Conservation (phyloP, 2,797 vertebrate species). For the Rhabdomys pumilio region DNA sequence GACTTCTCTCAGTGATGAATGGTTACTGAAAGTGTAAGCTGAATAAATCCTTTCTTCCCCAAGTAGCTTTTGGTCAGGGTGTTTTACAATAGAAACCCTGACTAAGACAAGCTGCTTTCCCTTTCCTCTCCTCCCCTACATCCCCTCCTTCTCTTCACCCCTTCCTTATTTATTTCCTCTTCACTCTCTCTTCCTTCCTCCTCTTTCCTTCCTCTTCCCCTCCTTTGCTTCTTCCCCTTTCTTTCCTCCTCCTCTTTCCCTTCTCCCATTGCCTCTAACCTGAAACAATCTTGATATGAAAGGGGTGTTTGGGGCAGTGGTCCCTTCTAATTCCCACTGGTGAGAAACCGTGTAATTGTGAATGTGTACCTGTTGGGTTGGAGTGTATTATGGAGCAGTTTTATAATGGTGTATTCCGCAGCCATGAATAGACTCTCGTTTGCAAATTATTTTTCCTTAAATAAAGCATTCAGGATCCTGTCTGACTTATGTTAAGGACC, state of each 20-base stretch:
- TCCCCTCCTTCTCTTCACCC: not conserved
- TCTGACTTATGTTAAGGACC: not conserved
- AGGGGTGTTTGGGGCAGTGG: not conserved
- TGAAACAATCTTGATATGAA: not conserved
- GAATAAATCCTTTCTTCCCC: not conserved
- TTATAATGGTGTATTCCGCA: not conserved
- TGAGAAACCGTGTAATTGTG: not conserved
- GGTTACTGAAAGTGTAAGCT: not conserved
- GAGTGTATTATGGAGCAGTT: not conserved
- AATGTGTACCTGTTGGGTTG: not conserved
- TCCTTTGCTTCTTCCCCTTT: no score
- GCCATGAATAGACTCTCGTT: slow-evolving; percentile 12
- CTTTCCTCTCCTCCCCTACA: no score
- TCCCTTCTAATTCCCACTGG: not conserved
- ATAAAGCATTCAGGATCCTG: not conserved
- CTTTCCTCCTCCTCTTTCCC: not conserved
- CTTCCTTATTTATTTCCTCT: not conserved
- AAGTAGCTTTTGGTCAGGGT: not conserved
- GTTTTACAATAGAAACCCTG: not conserved
- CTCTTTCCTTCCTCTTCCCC: not conserved
- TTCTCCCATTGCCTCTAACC: not conserved
- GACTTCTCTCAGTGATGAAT: not conserved
- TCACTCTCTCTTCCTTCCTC: not conserved
- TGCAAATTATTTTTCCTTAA: slow-evolving; percentile 33
- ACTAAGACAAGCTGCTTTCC: not conserved